phyloP scores from a whole-genome alignment of 2,113 vertebrate genomes.

The Hippocampus abdominalis region DNA sequence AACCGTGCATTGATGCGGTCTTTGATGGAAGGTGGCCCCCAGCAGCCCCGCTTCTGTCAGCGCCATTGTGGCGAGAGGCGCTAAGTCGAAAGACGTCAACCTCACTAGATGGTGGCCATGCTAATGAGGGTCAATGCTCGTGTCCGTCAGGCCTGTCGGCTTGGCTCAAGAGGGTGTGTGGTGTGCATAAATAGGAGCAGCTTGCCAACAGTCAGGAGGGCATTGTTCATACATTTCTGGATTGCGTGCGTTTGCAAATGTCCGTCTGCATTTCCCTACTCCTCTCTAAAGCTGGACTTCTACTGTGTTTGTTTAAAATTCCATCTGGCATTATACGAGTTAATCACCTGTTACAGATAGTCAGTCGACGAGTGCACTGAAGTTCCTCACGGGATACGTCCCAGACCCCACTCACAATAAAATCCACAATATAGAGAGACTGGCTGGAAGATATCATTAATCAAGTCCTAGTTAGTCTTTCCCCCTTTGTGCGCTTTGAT shows the following conservation, averaged over 20 bases:
- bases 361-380: no score
- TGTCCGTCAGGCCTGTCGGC: constrained; percentile 23
- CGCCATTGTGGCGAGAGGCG: constrained; percentile 12
- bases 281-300: no score
- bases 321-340: no score
- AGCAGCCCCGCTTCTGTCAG: constrained; percentile 32
- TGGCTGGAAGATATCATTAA: no score
- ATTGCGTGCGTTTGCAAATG: background rate
- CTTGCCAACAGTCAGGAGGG: constrained; percentile 7
- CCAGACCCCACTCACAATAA: no score
- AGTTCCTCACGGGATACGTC: no score
- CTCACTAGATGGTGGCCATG: constrained; percentile 17
- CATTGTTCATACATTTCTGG: constrained; percentile 4
- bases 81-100: constrained; percentile 28
- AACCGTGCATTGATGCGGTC: constrained; percentile 29
- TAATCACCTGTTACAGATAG: no score
- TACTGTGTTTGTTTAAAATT: no score
- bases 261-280: background rate
- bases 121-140: constrained; percentile 27
- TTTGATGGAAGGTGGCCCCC: constrained; percentile 28
- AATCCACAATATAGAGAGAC: no score
- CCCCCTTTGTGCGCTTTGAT: no score
- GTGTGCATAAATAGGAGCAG: background rate
- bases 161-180: background rate
- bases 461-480: no score